Evolutionary conservation across 2,113 vertebrate species (phyloP).

Genomic region (Gorsachius goisagi): DNA sequence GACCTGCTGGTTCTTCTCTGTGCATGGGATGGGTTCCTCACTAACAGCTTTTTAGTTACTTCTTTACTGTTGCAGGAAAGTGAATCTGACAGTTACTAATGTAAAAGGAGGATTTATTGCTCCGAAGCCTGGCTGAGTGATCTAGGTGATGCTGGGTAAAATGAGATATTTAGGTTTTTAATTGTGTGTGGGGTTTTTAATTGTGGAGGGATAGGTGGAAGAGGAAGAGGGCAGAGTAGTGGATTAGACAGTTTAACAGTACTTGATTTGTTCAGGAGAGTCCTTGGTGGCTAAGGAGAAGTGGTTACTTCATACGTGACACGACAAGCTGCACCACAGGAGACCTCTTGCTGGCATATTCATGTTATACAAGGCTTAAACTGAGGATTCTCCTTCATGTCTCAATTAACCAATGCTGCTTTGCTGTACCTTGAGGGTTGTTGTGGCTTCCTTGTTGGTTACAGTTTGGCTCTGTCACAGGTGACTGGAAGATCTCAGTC

Average conservation of each 20-base stretch:
- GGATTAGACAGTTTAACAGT: background rate
- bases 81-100: background rate
- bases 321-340: background rate
- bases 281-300: background rate
- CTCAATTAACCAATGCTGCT: background rate
- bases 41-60: background rate
- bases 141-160: background rate
- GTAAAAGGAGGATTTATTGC: background rate
- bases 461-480: background rate
- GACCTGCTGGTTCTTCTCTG: background rate
- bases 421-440: background rate
- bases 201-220: background rate
- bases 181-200: background rate
- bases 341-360: background rate
- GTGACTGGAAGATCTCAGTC: background rate
- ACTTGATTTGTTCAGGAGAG: background rate
- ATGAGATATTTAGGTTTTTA: background rate
- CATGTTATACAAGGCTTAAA: background rate
- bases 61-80: background rate
- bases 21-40: background rate
- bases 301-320: fast-evolving
- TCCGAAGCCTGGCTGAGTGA: background rate
- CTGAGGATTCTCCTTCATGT: background rate
- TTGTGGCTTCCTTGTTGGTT: background rate
- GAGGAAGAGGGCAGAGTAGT: too few species aligned